These are phyloP conservation scores for Cylindroiulus punctatus DNA, from an alignment of 2,888 invertebrate species.

Conservation along the genomic window DNA sequence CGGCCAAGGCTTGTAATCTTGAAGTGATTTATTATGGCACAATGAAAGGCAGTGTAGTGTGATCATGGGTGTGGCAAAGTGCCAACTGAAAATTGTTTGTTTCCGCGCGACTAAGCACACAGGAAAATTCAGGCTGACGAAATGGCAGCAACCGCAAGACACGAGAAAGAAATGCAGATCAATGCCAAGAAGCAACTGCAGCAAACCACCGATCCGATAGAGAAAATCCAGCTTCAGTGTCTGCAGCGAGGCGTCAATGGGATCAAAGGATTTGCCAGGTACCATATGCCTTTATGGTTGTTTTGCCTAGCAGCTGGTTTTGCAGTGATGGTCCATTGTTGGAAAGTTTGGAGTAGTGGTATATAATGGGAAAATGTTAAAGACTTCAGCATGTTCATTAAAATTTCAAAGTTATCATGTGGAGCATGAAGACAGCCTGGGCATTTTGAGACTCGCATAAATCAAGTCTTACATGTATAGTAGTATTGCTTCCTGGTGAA, in stretches of 20 bases:
- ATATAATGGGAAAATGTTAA: too few relatives aligned
- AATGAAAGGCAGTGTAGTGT: not conserved
- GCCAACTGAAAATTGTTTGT: not conserved
- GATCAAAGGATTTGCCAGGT: conserved; percentile 68
- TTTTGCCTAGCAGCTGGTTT: too few relatives aligned
- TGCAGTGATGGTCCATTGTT: too few relatives aligned
- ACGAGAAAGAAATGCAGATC: conserved; percentile 63
- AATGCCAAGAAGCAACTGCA: conserved; percentile 63
- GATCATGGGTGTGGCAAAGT: not conserved
- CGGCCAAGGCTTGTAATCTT: too few relatives aligned
- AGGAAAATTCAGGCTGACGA: not conserved
- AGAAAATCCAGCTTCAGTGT: conserved; percentile 65
- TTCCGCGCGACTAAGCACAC: not conserved
- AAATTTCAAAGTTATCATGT: too few relatives aligned
- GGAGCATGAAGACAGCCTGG: too few relatives aligned
- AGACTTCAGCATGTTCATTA: too few relatives aligned
- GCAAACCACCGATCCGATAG: conserved; percentile 65
- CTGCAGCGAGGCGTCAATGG: conserved; percentile 66
- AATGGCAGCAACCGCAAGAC: conserved; percentile 66
- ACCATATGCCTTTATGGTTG: conserved; percentile 14
- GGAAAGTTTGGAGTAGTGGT: too few relatives aligned
- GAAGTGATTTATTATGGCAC: not conserved
- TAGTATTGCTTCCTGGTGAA: too few relatives aligned
- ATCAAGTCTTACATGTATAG: too few relatives aligned
- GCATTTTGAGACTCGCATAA: too few relatives aligned